phyloP scores from a whole-genome alignment of 2,888 invertebrate genomes.

The Carterocephalus palaemon region DNA sequence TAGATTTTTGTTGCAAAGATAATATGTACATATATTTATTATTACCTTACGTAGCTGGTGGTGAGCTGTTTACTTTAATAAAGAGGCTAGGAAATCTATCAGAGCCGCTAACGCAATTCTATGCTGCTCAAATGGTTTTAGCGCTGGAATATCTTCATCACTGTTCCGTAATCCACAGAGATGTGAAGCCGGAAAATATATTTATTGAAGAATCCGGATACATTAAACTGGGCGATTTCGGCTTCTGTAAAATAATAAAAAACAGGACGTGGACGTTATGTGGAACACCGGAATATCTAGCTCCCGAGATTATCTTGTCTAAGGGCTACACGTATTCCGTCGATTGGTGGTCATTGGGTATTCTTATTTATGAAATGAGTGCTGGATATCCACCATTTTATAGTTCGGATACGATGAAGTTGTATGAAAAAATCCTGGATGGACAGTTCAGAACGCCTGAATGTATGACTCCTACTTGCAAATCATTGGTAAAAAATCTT shows the following conservation, averaged over 20 bases:
- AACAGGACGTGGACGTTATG: constrained; percentile 93
- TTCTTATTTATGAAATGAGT: constrained; percentile 91
- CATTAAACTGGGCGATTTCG: constrained; percentile 92
- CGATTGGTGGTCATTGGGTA: constrained; percentile 97
- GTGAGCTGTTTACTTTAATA: constrained; percentile 88
- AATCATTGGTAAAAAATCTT: constrained; percentile 87
- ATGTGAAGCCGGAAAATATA: constrained; percentile 94
- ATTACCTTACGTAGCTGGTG: constrained; percentile 89
- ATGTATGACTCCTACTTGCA: constrained; percentile 87
- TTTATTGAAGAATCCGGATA: constrained; percentile 86
- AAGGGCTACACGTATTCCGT: constrained; percentile 94
- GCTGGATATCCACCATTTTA: constrained; percentile 96
- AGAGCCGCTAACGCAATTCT: constrained; percentile 89
- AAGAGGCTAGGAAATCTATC: constrained; percentile 79
- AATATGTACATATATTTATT: constrained; percentile 89
- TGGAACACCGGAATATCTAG: constrained; percentile 97
- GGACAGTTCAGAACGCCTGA: constrained; percentile 90
- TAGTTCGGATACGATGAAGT: constrained; percentile 90
- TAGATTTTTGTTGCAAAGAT: constrained; percentile 90
- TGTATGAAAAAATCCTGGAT: constrained; percentile 95
- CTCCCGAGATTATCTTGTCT: constrained; percentile 92
- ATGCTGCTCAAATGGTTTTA: constrained; percentile 91
- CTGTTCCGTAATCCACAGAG: constrained; percentile 90
- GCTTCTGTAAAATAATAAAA: constrained; percentile 89
- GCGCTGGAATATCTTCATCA: constrained; percentile 94